Conservation (phyloP, 2,888 invertebrate genomes). For the Epinotia bilunana region DNA sequence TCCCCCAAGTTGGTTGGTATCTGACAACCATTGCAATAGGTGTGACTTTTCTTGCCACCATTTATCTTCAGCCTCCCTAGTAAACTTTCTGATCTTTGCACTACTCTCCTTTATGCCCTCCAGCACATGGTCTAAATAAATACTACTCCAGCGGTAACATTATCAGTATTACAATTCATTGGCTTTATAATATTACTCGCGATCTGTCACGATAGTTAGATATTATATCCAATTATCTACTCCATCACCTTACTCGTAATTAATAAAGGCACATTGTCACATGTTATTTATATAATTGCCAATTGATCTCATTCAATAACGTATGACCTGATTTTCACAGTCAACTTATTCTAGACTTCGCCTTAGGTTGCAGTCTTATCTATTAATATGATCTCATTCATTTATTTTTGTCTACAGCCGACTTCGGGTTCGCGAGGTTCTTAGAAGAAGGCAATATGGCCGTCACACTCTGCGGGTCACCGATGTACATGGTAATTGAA, state of each 20-base stretch:
- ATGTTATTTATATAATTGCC: constrained; percentile 26
- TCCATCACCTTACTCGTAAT: constrained; percentile 5
- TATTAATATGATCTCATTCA: constrained; percentile 3
- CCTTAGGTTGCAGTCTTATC: constrained; percentile 12
- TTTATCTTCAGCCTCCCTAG: too few relatives aligned
- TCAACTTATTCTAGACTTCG: constrained; percentile 9
- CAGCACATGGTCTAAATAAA: too few relatives aligned
- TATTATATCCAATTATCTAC: constrained; percentile 23
- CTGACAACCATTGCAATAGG: too few relatives aligned
- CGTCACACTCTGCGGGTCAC: constrained; percentile 99
- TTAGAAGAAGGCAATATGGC: constrained; percentile 99
- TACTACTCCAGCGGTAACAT: constrained; percentile 18
- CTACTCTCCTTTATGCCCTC: too few relatives aligned
- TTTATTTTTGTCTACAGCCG: constrained; percentile 86
- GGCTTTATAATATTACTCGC: constrained; percentile 21
- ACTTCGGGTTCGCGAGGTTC: constrained; percentile 99
- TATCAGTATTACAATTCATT: constrained; percentile 15
- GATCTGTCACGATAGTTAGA: constrained; percentile 37
- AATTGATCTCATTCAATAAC: constrained; percentile 9
- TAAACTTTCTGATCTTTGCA: too few relatives aligned
- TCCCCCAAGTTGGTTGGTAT: too few relatives aligned
- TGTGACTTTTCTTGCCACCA: too few relatives aligned
- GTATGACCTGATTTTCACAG: constrained; percentile 19
- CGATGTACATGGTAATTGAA: constrained; percentile 98
- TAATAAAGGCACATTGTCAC: constrained; percentile 11